Evolutionary conservation across 2,888 invertebrate genomes (phyloP), one percentile per base, ranked within the genome.

Genomic region (Plusia festucae): DNA sequence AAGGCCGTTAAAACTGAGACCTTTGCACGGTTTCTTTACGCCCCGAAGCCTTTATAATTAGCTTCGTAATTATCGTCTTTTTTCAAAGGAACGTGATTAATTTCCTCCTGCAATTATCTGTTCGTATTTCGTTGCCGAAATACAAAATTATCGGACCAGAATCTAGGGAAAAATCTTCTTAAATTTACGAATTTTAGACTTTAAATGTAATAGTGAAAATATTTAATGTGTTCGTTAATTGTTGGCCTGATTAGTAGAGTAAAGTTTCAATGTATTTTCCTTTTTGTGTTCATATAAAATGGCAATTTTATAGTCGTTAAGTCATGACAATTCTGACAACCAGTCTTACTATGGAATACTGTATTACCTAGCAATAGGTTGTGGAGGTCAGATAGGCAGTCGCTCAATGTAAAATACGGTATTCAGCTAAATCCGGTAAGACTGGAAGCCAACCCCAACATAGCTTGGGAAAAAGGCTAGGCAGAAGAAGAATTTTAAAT

Each of bases 191-290:
- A 53, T 68, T 63, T 55, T 32, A 20, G 51, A 16, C 18, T 18
- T 22, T 52, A 58, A 65, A 62, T 22, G 57, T 53, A 68, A 72
- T 54, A 22, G 22, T 18, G 8, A 20, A 15, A 40, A 46, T 75
- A n/a, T 51, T 57, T 59, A 78, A 68, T 63, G 63, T 70, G 22
- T 68, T 30, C 40, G 53, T 73, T 68, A 73, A 65, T 79, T 58
- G 24, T 69, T 55, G 20, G 44, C 54, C 20, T 40, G 76, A 72
- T 76, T 70, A 57, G 32, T 62, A 34, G 56, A 67, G 68, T 67
- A 68, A 73, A 66, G 60, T 54, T 78, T 67, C 52, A 52, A 65
- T 11, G 53, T 30, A 46, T 34, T 46, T 57, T 2, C 18, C 30
- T 22, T 40, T 40, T 52, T 49, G 16, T 72, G 56, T 67, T 57